Evolutionary conservation across 2,797 vertebrate genomes (phyloP).

Genomic region (Microctenopoma lineatum): DNA sequence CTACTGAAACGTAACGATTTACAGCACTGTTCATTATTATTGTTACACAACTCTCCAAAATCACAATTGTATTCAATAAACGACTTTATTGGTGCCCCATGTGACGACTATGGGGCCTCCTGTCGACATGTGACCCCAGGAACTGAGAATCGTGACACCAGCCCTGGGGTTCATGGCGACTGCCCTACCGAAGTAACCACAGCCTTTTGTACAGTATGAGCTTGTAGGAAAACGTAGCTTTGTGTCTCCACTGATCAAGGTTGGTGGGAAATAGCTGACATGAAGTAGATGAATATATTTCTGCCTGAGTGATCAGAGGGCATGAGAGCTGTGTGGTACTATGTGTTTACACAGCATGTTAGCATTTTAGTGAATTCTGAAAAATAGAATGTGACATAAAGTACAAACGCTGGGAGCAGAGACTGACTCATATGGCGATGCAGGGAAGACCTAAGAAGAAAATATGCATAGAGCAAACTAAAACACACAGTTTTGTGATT

Average conservation of each 20-base stretch:
- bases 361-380: constrained; percentile 34
- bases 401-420: constrained; percentile 37
- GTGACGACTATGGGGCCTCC: too few species aligned
- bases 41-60: too few species aligned
- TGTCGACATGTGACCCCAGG: too few species aligned
- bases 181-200: too few species aligned
- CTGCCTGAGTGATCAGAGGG: constrained; percentile 29
- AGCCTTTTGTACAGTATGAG: too few species aligned
- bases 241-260: background rate
- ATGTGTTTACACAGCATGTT: constrained; percentile 28
- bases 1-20: too few species aligned
- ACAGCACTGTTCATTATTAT: too few species aligned
- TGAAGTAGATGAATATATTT: constrained; percentile 30
- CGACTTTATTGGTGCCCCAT: too few species aligned
- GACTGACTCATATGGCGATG: constrained; percentile 38
- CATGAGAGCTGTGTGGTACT: constrained; percentile 25
- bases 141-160: too few species aligned
- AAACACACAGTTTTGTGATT: background rate
- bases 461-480: background rate
- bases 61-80: too few species aligned
- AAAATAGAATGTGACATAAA: constrained; percentile 57
- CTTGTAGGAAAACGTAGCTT: too few species aligned
- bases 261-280: background rate
- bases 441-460: constrained; percentile 3
- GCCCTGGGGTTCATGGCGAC: too few species aligned